Evolutionary conservation across 1,140 invertebrate genomes (phyloP).

Genomic region (Caenorhabditis tropicalis): DNA sequence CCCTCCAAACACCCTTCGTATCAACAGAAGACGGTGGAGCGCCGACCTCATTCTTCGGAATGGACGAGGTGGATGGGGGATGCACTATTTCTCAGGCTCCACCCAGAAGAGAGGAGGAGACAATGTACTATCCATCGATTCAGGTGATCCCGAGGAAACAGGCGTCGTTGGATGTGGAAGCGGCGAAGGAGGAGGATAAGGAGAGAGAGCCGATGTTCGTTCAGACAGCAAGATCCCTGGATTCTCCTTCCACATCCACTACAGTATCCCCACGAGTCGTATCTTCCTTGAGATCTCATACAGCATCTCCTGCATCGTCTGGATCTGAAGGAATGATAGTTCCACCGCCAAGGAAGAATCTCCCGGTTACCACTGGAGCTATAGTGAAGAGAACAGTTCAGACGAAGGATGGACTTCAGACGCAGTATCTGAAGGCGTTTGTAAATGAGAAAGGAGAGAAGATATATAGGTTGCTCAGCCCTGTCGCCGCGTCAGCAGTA

Average conservation of each 20-base stretch:
- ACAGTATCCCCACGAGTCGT: background rate
- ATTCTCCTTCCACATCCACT: constrained; percentile 3
- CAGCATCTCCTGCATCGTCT: background rate
- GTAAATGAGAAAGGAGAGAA: constrained; percentile 40
- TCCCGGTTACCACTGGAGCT: background rate
- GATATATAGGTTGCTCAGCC: background rate
- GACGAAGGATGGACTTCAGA: constrained; percentile 18
- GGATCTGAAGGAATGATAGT: background rate
- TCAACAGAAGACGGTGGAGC: constrained; percentile 6
- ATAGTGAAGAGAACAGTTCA: constrained; percentile 27
- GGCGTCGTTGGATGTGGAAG: background rate
- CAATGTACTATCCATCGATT: background rate
- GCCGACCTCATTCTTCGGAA: background rate
- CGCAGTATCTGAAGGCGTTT: constrained; percentile 25
- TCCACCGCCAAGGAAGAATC: background rate
- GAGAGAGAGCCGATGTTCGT: background rate
- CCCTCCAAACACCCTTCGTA: background rate
- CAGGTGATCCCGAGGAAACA: background rate
- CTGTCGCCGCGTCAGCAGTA: background rate
- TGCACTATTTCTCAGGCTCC: background rate
- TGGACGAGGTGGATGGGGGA: background rate
- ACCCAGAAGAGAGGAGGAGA: background rate
- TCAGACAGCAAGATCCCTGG: background rate
- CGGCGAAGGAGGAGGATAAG: background rate
- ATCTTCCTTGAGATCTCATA: background rate